phyloP scores from a whole-genome alignment of 1,140 invertebrate species.

The Helicoverpa zea region DNA sequence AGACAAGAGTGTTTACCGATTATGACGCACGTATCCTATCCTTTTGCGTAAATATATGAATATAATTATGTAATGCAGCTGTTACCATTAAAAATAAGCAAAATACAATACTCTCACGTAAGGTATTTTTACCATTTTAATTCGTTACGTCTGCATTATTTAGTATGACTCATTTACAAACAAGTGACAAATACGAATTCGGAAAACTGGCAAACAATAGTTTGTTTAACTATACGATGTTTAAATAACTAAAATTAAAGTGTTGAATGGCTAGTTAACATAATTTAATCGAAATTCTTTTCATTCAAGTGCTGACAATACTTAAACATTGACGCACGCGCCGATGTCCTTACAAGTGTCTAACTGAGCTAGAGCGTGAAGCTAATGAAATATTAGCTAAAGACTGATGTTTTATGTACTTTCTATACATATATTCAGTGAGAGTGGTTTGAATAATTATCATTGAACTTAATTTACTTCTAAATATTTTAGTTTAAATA shows the following conservation, averaged over 20 bases:
- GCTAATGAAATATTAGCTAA: background rate
- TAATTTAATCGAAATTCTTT: constrained; percentile 51
- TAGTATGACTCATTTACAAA: constrained; percentile 19
- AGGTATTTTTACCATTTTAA: constrained; percentile 6
- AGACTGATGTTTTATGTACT: too few relatives aligned
- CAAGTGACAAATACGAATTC: constrained; percentile 16
- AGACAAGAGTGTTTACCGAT: background rate
- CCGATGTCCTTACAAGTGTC: constrained; percentile 35
- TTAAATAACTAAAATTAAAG: constrained; percentile 14
- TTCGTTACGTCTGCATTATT: constrained; percentile 10
- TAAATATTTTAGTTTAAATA: too few relatives aligned
- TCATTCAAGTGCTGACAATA: constrained; percentile 47
- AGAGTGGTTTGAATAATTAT: too few relatives aligned
- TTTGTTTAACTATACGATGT: constrained; percentile 15
- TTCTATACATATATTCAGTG: too few relatives aligned
- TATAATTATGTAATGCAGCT: constrained; percentile 6
- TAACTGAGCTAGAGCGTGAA: constrained; percentile 11
- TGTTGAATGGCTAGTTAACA: constrained; percentile 40
- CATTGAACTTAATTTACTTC: too few relatives aligned
- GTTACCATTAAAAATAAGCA: background rate
- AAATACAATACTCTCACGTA: constrained; percentile 6
- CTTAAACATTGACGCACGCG: constrained; percentile 37
- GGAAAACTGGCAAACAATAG: constrained; percentile 34
- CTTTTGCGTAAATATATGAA: constrained; percentile 5
- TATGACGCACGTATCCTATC: constrained; percentile 2